Evolutionary conservation across 2,888 invertebrate species (phyloP), one percentile per base, ranked within the genome.

Genomic region (Limnephilus auricula): DNA sequence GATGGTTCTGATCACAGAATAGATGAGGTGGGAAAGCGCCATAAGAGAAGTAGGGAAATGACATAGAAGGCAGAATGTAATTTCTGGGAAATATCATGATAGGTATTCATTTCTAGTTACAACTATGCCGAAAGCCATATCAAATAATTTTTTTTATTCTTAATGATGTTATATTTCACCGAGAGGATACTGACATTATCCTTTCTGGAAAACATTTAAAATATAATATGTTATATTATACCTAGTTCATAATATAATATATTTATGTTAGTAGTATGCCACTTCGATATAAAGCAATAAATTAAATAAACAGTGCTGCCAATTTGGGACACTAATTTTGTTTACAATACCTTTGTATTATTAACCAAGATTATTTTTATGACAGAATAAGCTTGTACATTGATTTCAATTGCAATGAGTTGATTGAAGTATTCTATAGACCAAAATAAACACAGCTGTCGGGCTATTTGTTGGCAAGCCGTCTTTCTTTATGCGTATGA

Each of bases 361-460:
- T 9, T 65, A 65, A n/a, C 25, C 65, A 65, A 65, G n/a, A 65
- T n/a, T 65, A 65, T 65, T 65, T 65, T 65, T 25, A 65, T 65
- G n/a, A 65, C 65, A 1, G 65, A 65, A 65, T 9, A 65, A 18
- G 25, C 65, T 65, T 9, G 25, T 65, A 25, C 25, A 25, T 65
- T 65, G 65, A 65, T 65, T 65, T 65, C 65, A 65, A 65, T 25
- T 65, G 65, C 65, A 65, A 25, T n/a, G 65, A 9, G 65, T 65
- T 65, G 65, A 65, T 65, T 65, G 65, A 65, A 65, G 65, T n/a
- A 65, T 25, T 65, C 65, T 65, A 65, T 25, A 65, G 65, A 65
- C 65, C 65, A 65, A 65, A 65, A 65, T 65, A 65, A 65, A 65
- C 65, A 65, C 65, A 65, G 65, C 65, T 65, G 65, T 65, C n/a